phyloP scores from a whole-genome alignment of 2,888 invertebrate genomes.

The Brachypalpus laphriformis region DNA sequence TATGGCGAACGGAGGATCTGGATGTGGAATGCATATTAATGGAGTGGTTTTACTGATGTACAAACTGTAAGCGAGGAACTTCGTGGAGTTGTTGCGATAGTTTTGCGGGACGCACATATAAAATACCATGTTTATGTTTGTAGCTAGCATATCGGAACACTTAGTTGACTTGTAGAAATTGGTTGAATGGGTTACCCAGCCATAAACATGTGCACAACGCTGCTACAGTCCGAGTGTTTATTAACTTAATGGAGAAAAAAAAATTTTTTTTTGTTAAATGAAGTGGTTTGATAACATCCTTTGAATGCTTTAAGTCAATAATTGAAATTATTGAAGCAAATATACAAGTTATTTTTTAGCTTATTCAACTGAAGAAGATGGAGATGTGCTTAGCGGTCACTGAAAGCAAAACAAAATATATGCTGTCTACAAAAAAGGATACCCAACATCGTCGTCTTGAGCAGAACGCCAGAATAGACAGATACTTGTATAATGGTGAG shows the following conservation, averaged over 20 bases:
- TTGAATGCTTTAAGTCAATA: too few species aligned
- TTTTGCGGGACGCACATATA: conserved; percentile 1
- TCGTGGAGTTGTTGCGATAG: conserved; percentile 16
- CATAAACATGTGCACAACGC: neutral
- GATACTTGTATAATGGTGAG: too few species aligned
- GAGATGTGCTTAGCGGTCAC: too few species aligned
- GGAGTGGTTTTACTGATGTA: conserved; percentile 9
- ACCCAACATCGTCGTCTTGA: too few species aligned
- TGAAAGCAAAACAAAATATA: too few species aligned
- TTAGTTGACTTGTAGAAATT: conserved; percentile 16
- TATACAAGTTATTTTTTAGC: too few species aligned
- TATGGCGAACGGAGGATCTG: neutral
- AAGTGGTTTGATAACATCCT: too few species aligned
- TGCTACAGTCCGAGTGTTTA: neutral
- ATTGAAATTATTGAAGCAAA: too few species aligned
- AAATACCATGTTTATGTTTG: conserved; percentile 8
- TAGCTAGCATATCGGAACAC: conserved; percentile 2
- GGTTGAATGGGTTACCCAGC: conserved; percentile 17
- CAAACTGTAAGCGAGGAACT: neutral
- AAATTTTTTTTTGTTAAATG: too few species aligned
- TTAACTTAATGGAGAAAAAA: neutral
- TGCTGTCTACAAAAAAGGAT: too few species aligned
- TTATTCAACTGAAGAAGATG: too few species aligned
- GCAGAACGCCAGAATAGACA: too few species aligned
- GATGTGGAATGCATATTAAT: conserved; percentile 50